These are phyloP conservation scores for Holothuria leucospilota DNA, from an alignment of 53 echinoderm and acorn worm genomes.

Conservation along the genomic window DNA sequence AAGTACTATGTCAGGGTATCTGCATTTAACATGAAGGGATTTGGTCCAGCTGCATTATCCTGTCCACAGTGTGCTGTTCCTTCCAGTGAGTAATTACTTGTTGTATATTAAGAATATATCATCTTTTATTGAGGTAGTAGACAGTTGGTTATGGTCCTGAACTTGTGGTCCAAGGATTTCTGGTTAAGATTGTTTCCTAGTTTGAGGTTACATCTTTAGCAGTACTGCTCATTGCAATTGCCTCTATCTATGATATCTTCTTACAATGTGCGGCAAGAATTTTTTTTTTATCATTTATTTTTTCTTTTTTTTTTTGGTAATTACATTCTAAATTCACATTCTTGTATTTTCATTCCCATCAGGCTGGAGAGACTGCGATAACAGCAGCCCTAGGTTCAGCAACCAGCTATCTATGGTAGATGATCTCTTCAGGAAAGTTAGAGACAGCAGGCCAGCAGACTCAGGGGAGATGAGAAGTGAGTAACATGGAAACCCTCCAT, in stretches of 20 bases:
- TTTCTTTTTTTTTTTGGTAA: not conserved
- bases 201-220: too few relatives aligned
- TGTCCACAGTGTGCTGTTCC: conserved; percentile 81
- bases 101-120: too few relatives aligned
- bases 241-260: too few relatives aligned
- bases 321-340: too few relatives aligned
- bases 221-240: too few relatives aligned
- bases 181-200: too few relatives aligned
- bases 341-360: not conserved
- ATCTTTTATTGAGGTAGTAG: too few relatives aligned
- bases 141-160: too few relatives aligned
- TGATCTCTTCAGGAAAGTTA: conserved; percentile 88
- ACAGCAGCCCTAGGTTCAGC: conserved; percentile 82
- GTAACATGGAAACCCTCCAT: conserved; percentile 12
- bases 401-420: conserved; percentile 86
- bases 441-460: conserved; percentile 85
- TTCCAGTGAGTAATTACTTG: conserved; percentile 76
- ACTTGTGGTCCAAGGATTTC: too few relatives aligned
- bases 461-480: conserved; percentile 97
- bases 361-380: conserved; percentile 95
- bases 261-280: too few relatives aligned
- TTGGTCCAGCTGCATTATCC: conserved; percentile 85
- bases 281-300: too few relatives aligned
- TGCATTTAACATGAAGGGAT: conserved; percentile 99
- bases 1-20: conserved; percentile 95